Evolutionary conservation across 2,797 vertebrate species (phyloP).

Genomic region (Onychomys torridus): DNA sequence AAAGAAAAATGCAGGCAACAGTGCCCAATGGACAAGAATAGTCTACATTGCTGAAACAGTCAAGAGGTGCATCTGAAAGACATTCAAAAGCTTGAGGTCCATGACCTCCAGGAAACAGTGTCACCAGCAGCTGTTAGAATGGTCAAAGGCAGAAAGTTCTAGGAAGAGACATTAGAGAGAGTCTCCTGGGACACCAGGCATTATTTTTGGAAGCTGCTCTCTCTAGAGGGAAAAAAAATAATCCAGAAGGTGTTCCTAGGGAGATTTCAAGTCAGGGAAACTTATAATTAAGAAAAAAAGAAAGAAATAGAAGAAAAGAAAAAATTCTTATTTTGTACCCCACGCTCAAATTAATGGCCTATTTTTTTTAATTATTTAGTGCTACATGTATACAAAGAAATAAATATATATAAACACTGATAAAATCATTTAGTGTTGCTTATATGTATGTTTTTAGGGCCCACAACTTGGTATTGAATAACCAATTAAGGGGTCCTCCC

Average conservation of each 20-base stretch:
- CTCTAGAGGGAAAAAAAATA: neutral
- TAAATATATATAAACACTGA: neutral
- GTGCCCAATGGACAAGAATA: neutral
- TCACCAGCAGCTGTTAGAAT: neutral
- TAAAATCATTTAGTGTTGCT: neutral
- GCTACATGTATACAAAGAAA: neutral
- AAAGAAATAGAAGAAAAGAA: neutral
- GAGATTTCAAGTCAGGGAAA: neutral
- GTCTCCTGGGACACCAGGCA: neutral
- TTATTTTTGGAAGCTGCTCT: neutral
- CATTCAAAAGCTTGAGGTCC: neutral
- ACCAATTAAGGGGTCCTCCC: neutral
- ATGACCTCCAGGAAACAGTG: neutral
- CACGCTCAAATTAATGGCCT: neutral
- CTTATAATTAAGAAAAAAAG: too few species aligned
- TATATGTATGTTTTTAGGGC: neutral
- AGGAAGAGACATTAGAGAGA: neutral
- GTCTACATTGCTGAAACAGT: neutral
- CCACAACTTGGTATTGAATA: neutral
- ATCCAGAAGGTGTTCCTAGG: neutral
- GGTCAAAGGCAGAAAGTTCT: neutral
- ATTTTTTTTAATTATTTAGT: neutral
- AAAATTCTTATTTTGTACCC: neutral
- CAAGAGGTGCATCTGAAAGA: neutral
- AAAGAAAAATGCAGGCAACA: neutral